Base-by-base conservation (phyloP, 2,113 vertebrate species). In the Oncorhynchus clarkii region DNA sequence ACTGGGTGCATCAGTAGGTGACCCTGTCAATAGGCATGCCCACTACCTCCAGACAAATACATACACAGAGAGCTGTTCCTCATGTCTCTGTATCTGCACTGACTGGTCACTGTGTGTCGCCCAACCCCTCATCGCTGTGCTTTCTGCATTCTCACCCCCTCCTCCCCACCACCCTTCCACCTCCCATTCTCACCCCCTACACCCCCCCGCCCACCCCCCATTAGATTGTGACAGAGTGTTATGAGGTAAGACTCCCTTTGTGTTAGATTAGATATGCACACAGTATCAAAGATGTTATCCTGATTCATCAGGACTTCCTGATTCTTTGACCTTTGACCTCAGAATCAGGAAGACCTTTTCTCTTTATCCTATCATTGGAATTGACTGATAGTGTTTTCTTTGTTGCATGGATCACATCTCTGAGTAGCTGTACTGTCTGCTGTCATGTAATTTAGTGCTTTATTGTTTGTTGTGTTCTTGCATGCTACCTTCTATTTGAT, bases 221-320 rank as follows among this genome's bases (percentile, higher is more conserved):
- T 98, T 98, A 99, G 97, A 98, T 96, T 96, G 95, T 98, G 94
- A 98, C 96, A 97, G 95, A 97, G 92, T 97, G 95, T 94, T 98
- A 96, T 70, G 95, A 99, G 97, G 97, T 99, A 99, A 99, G 97
- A 94, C 94, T 94, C 94, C 92, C 90, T 91, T 93, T 89, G 89
- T 91, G 18, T 72, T 77, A 49, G 29, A 5, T 12, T 3, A 12
- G 27, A 48, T 54, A 14, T 14, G 4, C 11, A 45, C 71, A 3
- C 87, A 87, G 90, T 80, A 90, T 88, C 90, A 89, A 91, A 92
- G 89, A 59, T 69, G 67, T 45, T 57, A 20, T 57, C 20, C 54
- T 57, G 54, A 57, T 57, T 57, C 54, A 20, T 57, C 54, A 57
- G 54, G 54, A 57, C 5, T 9, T 62, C n/a, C 59, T 22, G 20